A percentile compares a stretch with the other conserved stretches of the same genome.
These are phyloP conservation scores for Dendrocopos noguchii DNA, from an alignment of 2,113 vertebrate species.

Conservation along the genomic window DNA sequence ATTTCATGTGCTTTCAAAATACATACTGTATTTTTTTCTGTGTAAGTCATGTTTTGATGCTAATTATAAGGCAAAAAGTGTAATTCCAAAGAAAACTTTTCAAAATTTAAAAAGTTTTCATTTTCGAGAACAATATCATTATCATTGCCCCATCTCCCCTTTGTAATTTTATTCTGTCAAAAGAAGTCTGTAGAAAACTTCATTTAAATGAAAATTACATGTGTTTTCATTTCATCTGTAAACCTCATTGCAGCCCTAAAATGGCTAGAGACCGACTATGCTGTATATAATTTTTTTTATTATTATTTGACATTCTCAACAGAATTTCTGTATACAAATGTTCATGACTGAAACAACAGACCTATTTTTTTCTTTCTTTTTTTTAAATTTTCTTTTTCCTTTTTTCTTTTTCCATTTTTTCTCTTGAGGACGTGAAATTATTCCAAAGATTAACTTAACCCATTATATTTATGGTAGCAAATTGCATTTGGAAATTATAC, in stretches of 20 bases:
- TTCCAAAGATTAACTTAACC: background rate
- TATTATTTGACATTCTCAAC: background rate
- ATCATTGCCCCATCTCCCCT: background rate
- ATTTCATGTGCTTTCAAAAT: background rate
- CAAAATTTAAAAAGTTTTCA: background rate
- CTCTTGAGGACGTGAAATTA: background rate
- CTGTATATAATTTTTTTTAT: background rate
- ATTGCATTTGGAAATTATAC: background rate
- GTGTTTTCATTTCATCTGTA: background rate
- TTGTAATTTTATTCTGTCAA: background rate
- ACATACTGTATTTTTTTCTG: background rate
- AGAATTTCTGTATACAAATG: background rate
- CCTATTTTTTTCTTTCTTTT: background rate
- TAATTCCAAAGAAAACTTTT: background rate
- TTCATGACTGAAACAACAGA: background rate
- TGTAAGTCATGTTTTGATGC: background rate
- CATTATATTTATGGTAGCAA: background rate
- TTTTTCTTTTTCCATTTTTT: background rate
- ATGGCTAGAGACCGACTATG: background rate
- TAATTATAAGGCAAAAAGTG: background rate
- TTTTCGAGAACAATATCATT: background rate
- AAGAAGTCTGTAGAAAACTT: background rate
- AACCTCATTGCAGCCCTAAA: background rate
- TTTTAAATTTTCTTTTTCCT: background rate
- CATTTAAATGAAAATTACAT: background rate